Evolutionary conservation across 2,113 vertebrate species (phyloP).

Genomic region (Paramisgurnus dabryanus): DNA sequence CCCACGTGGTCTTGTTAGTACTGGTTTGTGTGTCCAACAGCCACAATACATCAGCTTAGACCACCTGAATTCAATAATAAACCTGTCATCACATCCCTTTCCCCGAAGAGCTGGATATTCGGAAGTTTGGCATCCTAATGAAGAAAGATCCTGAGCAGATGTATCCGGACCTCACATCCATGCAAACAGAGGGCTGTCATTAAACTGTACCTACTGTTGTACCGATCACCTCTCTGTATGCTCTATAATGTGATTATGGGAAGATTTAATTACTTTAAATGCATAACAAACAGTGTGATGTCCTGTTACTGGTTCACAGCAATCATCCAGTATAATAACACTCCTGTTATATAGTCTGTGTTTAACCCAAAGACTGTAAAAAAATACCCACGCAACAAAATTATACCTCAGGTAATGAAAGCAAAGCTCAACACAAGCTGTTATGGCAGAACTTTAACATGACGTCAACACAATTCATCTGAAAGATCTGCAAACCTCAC

Average conservation of each 20-base stretch:
- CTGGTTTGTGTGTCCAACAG: background rate
- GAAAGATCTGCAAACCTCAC: too few species aligned
- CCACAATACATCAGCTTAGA: background rate
- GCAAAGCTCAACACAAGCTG: background rate
- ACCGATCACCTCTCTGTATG: background rate
- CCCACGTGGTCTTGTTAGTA: slow-evolving; percentile 25
- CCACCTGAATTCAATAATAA: slow-evolving; percentile 26
- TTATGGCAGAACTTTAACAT: background rate
- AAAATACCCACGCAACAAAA: background rate
- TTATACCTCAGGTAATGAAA: background rate
- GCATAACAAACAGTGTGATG: slow-evolving; percentile 4
- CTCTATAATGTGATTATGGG: background rate
- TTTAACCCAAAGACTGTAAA: background rate
- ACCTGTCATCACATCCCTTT: slow-evolving; percentile 24
- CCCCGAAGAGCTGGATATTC: slow-evolving; percentile 35
- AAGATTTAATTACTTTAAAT: background rate
- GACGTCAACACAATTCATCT: too few species aligned
- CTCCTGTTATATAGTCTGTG: background rate
- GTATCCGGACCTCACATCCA: slow-evolving; percentile 41
- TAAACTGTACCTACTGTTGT: slow-evolving; percentile 12
- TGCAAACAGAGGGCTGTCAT: slow-evolving; percentile 39
- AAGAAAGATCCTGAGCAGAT: slow-evolving; percentile 50
- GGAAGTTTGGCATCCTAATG: slow-evolving; percentile 11
- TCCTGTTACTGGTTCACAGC: too few species aligned
- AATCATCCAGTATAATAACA: background rate